These are phyloP conservation scores for Brachionus angularis DNA, from an alignment of 1,140 invertebrate genomes.

Conservation along the genomic window DNA sequence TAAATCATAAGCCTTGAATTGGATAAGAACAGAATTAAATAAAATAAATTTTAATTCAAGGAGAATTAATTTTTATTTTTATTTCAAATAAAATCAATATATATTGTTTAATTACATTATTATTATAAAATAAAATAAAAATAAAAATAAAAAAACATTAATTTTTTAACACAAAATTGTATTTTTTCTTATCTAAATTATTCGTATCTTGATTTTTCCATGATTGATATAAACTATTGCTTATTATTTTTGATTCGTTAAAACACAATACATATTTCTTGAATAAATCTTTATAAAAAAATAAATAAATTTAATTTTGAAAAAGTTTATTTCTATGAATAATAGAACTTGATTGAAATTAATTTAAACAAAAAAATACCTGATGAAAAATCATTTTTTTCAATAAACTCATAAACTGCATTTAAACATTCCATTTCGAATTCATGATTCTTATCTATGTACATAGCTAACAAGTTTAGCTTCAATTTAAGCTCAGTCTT, in stretches of 20 bases:
- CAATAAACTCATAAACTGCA: constrained; percentile 10
- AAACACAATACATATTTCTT: constrained; percentile 15
- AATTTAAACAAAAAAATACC: too few species aligned
- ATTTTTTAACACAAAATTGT: constrained; percentile 1
- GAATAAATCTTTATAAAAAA: constrained; percentile 2
- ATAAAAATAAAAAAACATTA: too few species aligned
- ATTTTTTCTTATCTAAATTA: constrained; percentile 26
- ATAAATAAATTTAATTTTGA: neutral
- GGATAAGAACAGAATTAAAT: too few species aligned
- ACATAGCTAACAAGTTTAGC: neutral
- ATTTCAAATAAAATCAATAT: too few species aligned
- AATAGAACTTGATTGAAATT: too few species aligned
- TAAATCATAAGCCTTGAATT: too few species aligned
- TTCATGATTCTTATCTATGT: neutral
- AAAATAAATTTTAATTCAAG: too few species aligned
- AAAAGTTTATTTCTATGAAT: neutral
- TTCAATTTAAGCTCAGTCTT: neutral
- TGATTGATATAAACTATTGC: constrained; percentile 4
- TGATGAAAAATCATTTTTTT: neutral
- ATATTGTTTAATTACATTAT: too few species aligned
- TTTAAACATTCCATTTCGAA: neutral
- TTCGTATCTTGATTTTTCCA: constrained; percentile 11
- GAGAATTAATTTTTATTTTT: too few species aligned
- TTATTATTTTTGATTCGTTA: constrained; percentile 16
- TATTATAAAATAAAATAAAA: too few species aligned